Conservation (phyloP, 2,888 invertebrate species). For the Conops quadrifasciatus region DNA sequence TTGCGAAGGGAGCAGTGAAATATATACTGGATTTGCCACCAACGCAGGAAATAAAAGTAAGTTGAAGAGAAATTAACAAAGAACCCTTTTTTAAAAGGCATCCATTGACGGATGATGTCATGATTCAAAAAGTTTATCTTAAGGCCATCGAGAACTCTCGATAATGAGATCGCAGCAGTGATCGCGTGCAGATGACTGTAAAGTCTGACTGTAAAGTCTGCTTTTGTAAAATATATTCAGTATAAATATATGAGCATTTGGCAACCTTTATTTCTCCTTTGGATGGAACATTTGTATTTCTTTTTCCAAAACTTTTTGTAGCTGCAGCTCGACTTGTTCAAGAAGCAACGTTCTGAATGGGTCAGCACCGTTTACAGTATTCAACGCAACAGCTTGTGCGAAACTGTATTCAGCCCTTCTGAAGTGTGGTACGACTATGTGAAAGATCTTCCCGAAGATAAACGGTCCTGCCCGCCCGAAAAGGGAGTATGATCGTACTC, state of each 20-base stretch:
- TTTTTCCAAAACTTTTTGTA: too few species aligned
- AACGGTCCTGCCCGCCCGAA: constrained; percentile 30
- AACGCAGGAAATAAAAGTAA: not conserved
- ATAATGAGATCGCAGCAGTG: too few species aligned
- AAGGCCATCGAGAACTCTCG: too few species aligned
- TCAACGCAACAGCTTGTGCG: constrained; percentile 18
- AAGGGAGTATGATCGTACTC: not conserved
- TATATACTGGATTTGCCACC: not conserved
- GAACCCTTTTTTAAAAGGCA: too few species aligned
- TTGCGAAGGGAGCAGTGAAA: constrained; percentile 10
- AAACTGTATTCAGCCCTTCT: constrained; percentile 6
- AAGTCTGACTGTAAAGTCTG: too few species aligned
- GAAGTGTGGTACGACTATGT: constrained; percentile 35
- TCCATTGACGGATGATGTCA: too few species aligned
- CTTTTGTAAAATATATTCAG: too few species aligned
- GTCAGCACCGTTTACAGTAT: constrained; percentile 35
- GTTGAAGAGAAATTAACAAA: not conserved
- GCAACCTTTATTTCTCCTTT: too few species aligned
- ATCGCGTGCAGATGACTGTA: too few species aligned
- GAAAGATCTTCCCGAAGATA: constrained; percentile 14
- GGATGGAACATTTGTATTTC: too few species aligned
- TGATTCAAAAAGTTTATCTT: too few species aligned
- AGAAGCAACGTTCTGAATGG: constrained; percentile 34
- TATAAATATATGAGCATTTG: too few species aligned
- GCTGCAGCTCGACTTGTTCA: constrained; percentile 3